phyloP scores from a whole-genome alignment of 2,888 invertebrate genomes.

The Monoplex corrugatus region DNA sequence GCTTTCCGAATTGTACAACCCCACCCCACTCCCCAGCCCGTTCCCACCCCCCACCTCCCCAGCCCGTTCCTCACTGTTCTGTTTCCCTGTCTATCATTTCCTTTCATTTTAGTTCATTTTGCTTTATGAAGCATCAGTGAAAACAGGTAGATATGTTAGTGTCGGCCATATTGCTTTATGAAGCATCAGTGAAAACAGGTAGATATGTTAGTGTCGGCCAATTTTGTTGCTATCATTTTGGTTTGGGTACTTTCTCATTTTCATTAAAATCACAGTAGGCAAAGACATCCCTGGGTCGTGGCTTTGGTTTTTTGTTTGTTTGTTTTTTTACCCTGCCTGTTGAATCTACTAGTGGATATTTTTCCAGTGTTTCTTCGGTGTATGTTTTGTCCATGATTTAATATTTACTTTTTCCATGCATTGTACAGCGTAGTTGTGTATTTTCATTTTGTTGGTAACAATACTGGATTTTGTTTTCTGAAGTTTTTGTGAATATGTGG shows the following conservation, averaged over 20 bases:
- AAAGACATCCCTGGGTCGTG: not conserved
- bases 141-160: not conserved
- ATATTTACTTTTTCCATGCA: not conserved
- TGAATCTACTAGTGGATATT: no score
- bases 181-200: not conserved
- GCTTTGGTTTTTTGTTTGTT: not conserved
- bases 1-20: not conserved
- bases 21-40: no score
- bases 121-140: not conserved
- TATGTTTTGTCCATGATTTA: not conserved
- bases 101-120: not conserved
- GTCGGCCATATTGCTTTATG: not conserved
- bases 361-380: no score
- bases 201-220: not conserved
- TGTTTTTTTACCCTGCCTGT: no score
- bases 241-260: not conserved
- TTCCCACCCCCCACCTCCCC: no score
- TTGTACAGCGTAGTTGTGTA: slow-evolving; percentile 44
- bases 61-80: not conserved
- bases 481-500: slow-evolving; percentile 44
- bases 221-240: not conserved
- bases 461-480: not conserved
- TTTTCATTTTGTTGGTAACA: slow-evolving; percentile 40
- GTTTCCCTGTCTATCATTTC: no score
- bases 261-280: not conserved